Evolutionary conservation across 2,113 vertebrate species (phyloP), one percentile per base, ranked within the genome.

Genomic region (Hydropotes inermis): DNA sequence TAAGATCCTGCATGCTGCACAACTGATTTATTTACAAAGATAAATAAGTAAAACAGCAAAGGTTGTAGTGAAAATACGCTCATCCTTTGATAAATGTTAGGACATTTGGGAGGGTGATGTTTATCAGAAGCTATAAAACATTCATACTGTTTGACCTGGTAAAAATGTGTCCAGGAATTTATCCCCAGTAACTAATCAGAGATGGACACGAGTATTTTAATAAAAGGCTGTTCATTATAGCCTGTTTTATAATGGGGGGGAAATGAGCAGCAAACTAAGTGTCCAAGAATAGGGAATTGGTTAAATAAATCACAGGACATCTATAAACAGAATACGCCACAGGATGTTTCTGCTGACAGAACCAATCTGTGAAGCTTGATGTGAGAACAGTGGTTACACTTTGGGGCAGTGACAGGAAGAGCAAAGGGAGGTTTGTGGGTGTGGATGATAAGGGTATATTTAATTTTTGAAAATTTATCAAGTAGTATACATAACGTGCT

Each of bases 291-390:
- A 87, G 83, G 47, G 76, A 91, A 76, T 1, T 60, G 57, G 90
- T 76, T 52, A 86, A 89, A 93, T 78, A 92, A 84, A 84, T 90
- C 93, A 74, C 4, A 70, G 79, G 84, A 54, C 39, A 30, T 16
- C 76, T 85, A 95, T 92, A 95, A 96, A 97, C 39, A 91, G 89
- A 89, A 57, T 2, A 70, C 30, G 93, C 86, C 82, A 81, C 82
- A 91, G 93, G 97, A 78, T 60, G 67, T 58, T 78, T 90, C 95
- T 27, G 1, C 7, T 57, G 36, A 91, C 82, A 93, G 67, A 58
- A 33, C 36, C 70, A 19, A 50, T 36, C 76, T 67, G 64, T 82
- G 76, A 91, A 58, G 88, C 76, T 27, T 30, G 61, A 60, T 23
- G 21, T 93, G 58, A 74, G 84, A 64, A 43, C 52, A 54, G 81